Evolutionary conservation across 2,797 vertebrate species (phyloP).

Genomic region (Gallinago nigripennis): DNA sequence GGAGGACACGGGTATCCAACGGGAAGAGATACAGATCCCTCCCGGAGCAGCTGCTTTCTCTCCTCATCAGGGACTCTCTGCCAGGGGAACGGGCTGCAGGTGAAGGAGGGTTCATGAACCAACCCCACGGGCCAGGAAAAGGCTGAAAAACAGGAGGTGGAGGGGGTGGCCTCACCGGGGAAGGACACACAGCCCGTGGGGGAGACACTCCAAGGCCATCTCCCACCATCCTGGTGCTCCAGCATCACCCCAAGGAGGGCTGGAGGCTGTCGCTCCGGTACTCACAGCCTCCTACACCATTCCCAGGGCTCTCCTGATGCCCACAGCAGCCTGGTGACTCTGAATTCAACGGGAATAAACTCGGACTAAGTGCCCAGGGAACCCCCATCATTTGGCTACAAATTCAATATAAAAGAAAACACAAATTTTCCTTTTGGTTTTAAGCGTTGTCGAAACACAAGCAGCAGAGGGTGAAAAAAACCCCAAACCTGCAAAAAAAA

Average conservation of each 20-base stretch:
- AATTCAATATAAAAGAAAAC: background rate
- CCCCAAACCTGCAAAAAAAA: background rate
- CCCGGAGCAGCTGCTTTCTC: background rate
- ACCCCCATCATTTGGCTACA: background rate
- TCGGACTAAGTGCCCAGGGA: background rate
- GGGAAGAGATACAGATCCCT: fast-evolving
- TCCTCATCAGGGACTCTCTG: background rate
- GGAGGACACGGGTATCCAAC: fast-evolving
- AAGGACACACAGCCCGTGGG: fast-evolving
- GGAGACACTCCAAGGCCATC: background rate
- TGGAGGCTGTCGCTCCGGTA: fast-evolving
- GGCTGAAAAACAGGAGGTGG: fast-evolving
- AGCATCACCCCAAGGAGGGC: background rate
- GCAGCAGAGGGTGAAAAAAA: background rate
- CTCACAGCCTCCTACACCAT: background rate
- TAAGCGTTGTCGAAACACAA: background rate
- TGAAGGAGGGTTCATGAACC: fast-evolving
- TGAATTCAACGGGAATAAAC: background rate
- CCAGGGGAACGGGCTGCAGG: background rate
- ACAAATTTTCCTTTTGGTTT: background rate
- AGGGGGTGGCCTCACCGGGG: background rate
- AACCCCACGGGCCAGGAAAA: fast-evolving
- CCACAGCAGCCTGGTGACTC: background rate
- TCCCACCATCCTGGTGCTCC: background rate
- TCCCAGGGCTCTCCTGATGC: background rate